Conservation (phyloP, 1,140 invertebrate species). For the Heterodera schachtii region DNA sequence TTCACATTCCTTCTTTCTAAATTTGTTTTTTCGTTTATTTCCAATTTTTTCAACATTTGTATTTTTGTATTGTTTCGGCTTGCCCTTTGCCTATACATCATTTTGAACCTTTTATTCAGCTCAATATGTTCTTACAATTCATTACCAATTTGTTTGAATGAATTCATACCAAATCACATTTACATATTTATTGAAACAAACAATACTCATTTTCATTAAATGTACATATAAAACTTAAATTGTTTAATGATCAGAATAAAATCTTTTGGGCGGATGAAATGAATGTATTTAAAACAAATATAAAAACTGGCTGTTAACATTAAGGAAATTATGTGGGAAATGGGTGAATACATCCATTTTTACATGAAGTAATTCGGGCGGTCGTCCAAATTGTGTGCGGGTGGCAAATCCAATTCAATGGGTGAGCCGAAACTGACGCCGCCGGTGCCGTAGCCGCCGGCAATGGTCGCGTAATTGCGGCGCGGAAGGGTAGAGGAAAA, state of each 20-base stretch:
- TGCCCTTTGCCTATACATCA: neutral
- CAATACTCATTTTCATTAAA: no score
- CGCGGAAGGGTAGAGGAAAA: conserved; percentile 34
- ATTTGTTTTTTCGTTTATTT: neutral
- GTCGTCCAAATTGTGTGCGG: conserved; percentile 63
- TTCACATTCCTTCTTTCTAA: neutral
- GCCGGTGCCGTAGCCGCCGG: conserved; percentile 10
- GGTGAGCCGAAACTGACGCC: conserved; percentile 17
- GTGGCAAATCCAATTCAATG: conserved; percentile 61
- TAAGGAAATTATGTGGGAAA: no score
- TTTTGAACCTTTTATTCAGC: neutral
- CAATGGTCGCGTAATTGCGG: conserved; percentile 44
- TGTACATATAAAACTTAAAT: no score
- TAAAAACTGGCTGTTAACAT: no score
- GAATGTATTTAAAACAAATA: no score
- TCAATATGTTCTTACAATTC: neutral
- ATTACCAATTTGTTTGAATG: neutral
- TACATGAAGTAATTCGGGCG: conserved; percentile 57
- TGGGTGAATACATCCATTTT: neutral
- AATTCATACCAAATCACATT: neutral
- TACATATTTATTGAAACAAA: no score
- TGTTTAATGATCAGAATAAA: no score
- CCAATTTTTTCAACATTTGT: neutral
- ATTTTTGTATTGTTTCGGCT: neutral
- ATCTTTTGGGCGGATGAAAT: no score